Base-by-base conservation (phyloP, 2,113 vertebrate genomes). In the Thunnus thynnus region DNA sequence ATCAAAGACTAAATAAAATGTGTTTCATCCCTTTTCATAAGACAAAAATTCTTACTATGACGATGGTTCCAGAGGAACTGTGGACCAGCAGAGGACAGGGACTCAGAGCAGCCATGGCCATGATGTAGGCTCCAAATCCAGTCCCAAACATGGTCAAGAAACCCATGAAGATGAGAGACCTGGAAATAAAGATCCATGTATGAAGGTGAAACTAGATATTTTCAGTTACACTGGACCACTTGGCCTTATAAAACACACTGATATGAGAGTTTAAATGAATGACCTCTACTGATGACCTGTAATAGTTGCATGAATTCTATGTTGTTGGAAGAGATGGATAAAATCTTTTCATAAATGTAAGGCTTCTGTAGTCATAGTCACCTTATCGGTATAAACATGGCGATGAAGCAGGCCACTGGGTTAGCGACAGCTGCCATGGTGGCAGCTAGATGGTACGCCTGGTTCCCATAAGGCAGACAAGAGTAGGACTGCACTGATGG, bases 401-500 rank as follows among this genome's bases (percentile, higher is more conserved):
- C 94, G 3, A 97, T 92, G 87, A 96, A 95, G 86, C 96, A 97
- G 47, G 96, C 96, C 56, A 96, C 83, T 3, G 96, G 96, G 67
- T 97, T 97, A 50, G 96, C 95, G 52, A 96, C 90, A 50, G 96
- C 91, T 22, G 94, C 95, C 92, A 96, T 92, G 10, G 95, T 92
- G 27, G 95, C 93, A 0, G 95, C 91, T 41, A 97, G 91, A 83
- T 97, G 96, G 89, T 97, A 97, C 46, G 95, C 91, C 67, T 91
- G 75, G 85, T 94, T 95, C 14, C 96, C 96, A 0, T 97, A 97
- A 9, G 96, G 96, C 81, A 97, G 93, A 77, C 96, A 96, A 17
- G 96, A 96, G 89, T 96, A 97, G 17, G 96, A 91, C 92, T 97
- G 96, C 13, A 97, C 93, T 0, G 96, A 94, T 1, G 96, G 96